Evolutionary conservation across 2,888 invertebrate genomes (phyloP).

Genomic region (Patella pellucida): DNA sequence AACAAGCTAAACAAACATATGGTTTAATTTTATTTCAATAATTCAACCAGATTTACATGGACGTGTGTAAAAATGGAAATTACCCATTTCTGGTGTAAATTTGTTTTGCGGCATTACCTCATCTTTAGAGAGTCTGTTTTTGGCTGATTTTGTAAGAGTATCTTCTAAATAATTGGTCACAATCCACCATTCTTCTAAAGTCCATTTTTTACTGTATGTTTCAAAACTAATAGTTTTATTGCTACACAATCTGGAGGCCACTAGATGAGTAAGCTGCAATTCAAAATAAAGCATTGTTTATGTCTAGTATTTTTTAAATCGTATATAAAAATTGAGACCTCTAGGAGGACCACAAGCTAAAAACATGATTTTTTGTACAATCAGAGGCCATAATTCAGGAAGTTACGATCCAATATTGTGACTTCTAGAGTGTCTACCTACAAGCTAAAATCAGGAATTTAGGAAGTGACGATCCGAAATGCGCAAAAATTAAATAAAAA

Average conservation of each 20-base stretch:
- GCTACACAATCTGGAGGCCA: conserved; percentile 54
- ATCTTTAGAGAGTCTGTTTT: conserved; percentile 55
- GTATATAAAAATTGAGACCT: too few relatives aligned
- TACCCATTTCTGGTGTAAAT: not conserved
- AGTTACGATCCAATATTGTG: too few relatives aligned
- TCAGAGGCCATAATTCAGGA: too few relatives aligned
- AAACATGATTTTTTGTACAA: too few relatives aligned
- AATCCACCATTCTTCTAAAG: conserved; percentile 59
- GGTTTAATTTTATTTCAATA: too few relatives aligned
- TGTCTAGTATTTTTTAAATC: too few relatives aligned
- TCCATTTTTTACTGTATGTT: conserved; percentile 47
- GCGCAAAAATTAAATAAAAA: too few relatives aligned
- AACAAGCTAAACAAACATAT: too few relatives aligned
- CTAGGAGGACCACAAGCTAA: too few relatives aligned
- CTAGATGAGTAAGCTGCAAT: conserved; percentile 51
- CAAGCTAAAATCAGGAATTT: too few relatives aligned
- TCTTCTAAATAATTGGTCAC: conserved; percentile 43
- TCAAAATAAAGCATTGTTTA: not conserved
- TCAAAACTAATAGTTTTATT: conserved; percentile 41
- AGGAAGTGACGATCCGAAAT: too few relatives aligned
- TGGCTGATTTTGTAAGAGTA: conserved; percentile 47
- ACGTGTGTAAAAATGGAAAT: conserved; percentile 15
- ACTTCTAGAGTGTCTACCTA: too few relatives aligned
- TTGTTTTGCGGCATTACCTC: conserved; percentile 39
- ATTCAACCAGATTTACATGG: not conserved